phyloP scores from a whole-genome alignment of 1,140 invertebrate genomes.

The Pemphigus obesinymphae region DNA sequence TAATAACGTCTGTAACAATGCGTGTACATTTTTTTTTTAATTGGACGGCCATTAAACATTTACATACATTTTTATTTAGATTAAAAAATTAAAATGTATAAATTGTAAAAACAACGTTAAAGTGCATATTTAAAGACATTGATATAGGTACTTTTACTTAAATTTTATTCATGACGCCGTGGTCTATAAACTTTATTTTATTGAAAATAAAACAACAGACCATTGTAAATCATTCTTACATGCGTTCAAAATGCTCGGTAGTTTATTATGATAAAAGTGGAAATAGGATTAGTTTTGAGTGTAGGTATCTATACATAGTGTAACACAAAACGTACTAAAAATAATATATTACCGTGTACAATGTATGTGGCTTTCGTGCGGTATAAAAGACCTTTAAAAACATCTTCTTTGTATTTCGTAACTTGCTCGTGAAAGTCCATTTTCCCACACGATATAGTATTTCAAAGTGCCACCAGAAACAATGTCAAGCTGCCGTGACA shows the following conservation, averaged over 20 bases:
- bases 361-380: background rate
- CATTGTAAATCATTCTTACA: background rate
- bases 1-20: too few relatives aligned
- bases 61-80: background rate
- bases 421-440: slow-evolving; percentile 27
- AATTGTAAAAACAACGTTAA: too few relatives aligned
- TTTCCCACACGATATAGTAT: slow-evolving; percentile 18
- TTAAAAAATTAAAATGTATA: background rate
- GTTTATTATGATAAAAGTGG: background rate
- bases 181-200: background rate
- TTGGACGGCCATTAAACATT: background rate
- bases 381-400: background rate
- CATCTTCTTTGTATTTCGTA: slow-evolving; percentile 1
- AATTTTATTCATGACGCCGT: too few relatives aligned
- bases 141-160: background rate
- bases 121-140: too few relatives aligned
- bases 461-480: slow-evolving; percentile 19
- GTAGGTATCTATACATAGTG: background rate
- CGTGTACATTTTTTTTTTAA: background rate
- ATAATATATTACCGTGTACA: slow-evolving; percentile 12
- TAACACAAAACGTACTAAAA: background rate
- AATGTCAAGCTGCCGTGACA: background rate
- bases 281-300: background rate
- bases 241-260: background rate
- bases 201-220: background rate